Conservation (phyloP, 2,113 vertebrate species). For the Ciconia maguari region DNA sequence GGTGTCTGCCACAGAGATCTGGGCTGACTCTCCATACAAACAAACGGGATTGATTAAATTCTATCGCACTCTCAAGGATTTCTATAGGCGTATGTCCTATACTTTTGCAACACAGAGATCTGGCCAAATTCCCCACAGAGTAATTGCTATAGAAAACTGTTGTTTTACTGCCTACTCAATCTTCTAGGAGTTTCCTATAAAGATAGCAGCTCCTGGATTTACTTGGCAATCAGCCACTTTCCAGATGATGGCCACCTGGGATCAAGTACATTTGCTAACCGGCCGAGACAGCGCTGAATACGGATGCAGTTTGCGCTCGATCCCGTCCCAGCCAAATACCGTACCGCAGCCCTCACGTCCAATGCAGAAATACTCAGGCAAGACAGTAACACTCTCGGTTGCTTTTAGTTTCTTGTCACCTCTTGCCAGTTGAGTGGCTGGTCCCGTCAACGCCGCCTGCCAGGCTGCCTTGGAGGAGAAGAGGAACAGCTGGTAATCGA, state of each 20-base stretch:
- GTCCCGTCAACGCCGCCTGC: rapidly evolving
- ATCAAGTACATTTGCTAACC: background rate
- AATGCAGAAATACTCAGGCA: background rate
- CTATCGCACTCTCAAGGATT: background rate
- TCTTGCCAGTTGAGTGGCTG: background rate
- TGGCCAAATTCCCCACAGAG: background rate
- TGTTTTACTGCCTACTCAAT: conserved; percentile 4
- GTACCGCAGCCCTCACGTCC: background rate
- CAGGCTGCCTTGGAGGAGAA: background rate
- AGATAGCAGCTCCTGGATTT: conserved; percentile 35
- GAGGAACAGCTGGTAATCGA: background rate
- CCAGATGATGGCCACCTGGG: background rate
- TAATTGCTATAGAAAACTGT: background rate
- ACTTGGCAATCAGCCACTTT: background rate
- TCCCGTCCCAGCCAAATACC: background rate
- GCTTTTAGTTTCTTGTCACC: background rate
- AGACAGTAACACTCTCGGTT: background rate
- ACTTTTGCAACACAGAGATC: background rate
- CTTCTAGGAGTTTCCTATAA: background rate
- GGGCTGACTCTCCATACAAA: background rate
- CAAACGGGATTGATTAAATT: conserved; percentile 23
- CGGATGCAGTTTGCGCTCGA: rapidly evolving
- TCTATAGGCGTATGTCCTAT: background rate
- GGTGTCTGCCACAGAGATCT: background rate
- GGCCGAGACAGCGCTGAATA: background rate